Conservation (phyloP, 2,888 invertebrate species). For the Lycaena phlaeas region DNA sequence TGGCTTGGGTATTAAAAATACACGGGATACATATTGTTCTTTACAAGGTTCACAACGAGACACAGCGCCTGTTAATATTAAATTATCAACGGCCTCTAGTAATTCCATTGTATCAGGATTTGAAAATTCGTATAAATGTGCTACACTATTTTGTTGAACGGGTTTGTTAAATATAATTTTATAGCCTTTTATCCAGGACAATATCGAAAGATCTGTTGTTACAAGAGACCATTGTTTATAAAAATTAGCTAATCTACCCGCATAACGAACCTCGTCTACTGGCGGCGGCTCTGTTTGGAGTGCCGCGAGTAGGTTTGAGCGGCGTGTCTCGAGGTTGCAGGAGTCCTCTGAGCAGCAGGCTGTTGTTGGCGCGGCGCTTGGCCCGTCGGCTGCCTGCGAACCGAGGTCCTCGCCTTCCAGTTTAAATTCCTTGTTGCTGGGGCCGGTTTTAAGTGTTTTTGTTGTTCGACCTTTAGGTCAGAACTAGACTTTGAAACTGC, state of each 20-base stretch:
- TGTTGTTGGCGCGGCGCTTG: too few relatives aligned
- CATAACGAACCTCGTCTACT: background rate
- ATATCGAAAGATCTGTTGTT: background rate
- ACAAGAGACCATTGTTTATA: background rate
- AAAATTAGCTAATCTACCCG: background rate
- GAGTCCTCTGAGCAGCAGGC: too few relatives aligned
- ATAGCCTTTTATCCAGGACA: background rate
- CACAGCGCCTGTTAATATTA: background rate
- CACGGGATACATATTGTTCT: background rate
- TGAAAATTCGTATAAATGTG: background rate
- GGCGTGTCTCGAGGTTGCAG: background rate
- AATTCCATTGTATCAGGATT: background rate
- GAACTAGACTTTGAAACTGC: background rate
- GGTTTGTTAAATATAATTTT: background rate
- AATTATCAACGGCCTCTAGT: background rate
- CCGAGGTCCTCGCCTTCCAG: background rate
- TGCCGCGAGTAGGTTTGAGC: background rate
- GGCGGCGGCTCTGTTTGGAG: background rate
- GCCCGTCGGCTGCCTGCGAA: background rate
- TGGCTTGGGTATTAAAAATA: background rate
- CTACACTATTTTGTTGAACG: background rate
- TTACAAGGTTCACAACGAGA: background rate
- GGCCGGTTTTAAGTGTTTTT: background rate
- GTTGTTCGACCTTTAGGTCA: background rate
- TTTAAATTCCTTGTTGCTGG: background rate